These are phyloP conservation scores for Onthophagus sagittarius DNA, from an alignment of 2,888 invertebrate species.

Conservation along the genomic window DNA sequence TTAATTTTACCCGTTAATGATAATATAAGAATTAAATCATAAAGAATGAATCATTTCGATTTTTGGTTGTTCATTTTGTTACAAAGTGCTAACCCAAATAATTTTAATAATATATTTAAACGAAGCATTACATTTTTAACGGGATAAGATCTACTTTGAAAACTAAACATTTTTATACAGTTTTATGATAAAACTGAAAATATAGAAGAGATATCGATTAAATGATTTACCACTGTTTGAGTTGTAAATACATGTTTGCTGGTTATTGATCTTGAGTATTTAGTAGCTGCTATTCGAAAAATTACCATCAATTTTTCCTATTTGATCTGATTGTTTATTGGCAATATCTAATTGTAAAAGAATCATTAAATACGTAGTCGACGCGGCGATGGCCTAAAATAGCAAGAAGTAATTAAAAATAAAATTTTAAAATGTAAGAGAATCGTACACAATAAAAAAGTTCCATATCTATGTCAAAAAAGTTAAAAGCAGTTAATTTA, in stretches of 20 bases:
- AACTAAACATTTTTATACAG: neutral
- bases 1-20: neutral
- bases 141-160: neutral
- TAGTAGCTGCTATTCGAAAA: neutral
- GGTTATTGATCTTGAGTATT: neutral
- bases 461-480: slow-evolving; percentile 26
- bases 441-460: slow-evolving; percentile 24
- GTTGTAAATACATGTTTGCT: neutral
- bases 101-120: slow-evolving; percentile 1
- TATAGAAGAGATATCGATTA: neutral
- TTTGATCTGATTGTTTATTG: slow-evolving; percentile 21
- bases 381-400: slow-evolving; percentile 24
- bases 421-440: neutral
- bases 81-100: slow-evolving; percentile 8
- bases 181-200: neutral
- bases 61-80: neutral
- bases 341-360: slow-evolving; percentile 27
- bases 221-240: neutral
- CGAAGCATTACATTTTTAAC: neutral
- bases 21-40: neutral
- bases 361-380: slow-evolving; percentile 28
- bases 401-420: neutral
- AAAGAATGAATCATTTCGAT: neutral
- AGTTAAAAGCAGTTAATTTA: slow-evolving; percentile 26
- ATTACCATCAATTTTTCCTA: neutral